Evolutionary conservation across 2,797 vertebrate genomes (phyloP).

Genomic region (Acridotheres tristis): DNA sequence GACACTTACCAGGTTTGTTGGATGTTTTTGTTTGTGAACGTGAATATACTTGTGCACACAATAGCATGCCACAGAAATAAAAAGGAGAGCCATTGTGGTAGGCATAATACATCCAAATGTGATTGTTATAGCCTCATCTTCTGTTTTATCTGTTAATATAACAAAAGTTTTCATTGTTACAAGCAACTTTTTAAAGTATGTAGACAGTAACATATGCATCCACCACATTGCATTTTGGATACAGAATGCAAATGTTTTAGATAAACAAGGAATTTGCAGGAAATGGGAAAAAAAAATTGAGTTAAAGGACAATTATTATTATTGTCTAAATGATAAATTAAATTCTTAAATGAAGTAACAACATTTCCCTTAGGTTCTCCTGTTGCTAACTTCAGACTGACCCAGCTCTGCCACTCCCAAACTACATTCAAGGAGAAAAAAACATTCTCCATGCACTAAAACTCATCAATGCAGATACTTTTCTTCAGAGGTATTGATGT

Average conservation of each 20-base stretch:
- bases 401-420: neutral
- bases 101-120: constrained; percentile 72
- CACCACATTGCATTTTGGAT: neutral
- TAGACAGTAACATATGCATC: neutral
- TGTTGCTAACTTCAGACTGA: neutral
- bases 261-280: neutral
- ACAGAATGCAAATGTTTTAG: neutral
- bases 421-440: neutral
- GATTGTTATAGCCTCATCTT: constrained; percentile 48
- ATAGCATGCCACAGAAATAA: constrained; percentile 62
- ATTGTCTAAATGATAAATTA: neutral
- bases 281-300: neutral
- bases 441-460: neutral
- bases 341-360: neutral
- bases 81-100: constrained; percentile 35
- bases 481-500: neutral
- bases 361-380: neutral
- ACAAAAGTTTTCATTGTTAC: neutral
- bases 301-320: neutral
- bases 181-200: neutral
- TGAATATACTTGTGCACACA: constrained; percentile 71
- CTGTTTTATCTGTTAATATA: constrained; percentile 67
- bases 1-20: constrained; percentile 76
- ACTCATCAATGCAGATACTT: neutral
- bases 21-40: constrained; percentile 70